phyloP scores from a whole-genome alignment of 2,888 invertebrate genomes.

The Liodrosophila aerea region DNA sequence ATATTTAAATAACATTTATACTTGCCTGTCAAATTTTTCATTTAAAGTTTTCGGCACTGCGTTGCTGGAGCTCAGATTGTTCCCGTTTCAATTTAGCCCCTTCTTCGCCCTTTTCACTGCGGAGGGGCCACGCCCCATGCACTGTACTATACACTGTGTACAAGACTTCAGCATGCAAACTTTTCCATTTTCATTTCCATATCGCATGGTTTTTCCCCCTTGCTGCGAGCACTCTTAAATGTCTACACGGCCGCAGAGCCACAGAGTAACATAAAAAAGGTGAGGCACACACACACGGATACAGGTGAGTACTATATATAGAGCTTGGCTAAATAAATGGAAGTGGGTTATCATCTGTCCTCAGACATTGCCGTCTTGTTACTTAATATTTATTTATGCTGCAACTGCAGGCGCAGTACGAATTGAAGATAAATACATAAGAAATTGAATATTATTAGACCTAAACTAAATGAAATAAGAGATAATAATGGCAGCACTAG shows the following conservation, averaged over 20 bases:
- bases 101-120: background rate
- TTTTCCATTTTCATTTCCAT: conserved; percentile 75
- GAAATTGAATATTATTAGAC: conserved; percentile 14
- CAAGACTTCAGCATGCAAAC: conserved; percentile 48
- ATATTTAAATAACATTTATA: conserved; percentile 74
- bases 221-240: conserved; percentile 29
- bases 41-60: conserved; percentile 69
- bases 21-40: conserved; percentile 76
- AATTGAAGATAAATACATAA: conserved; percentile 11
- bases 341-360: conserved; percentile 4
- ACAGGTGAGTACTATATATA: conserved; percentile 1
- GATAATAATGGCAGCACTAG: background rate
- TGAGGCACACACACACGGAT: conserved; percentile 24
- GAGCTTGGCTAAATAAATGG: conserved; percentile 12
- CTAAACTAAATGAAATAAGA: conserved; percentile 9
- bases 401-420: conserved; percentile 6
- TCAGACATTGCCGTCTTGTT: conserved; percentile 11
- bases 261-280: conserved; percentile 49
- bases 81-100: background rate
- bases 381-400: conserved; percentile 10
- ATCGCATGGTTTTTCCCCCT: conserved; percentile 20
- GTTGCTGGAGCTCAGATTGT: conserved; percentile 21
- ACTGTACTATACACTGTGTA: no score
- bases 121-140: conserved; percentile 3
- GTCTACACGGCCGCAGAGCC: conserved; percentile 47